Base-by-base conservation (phyloP, 2,888 invertebrate genomes). In the Ophion obscuratus region DNA sequence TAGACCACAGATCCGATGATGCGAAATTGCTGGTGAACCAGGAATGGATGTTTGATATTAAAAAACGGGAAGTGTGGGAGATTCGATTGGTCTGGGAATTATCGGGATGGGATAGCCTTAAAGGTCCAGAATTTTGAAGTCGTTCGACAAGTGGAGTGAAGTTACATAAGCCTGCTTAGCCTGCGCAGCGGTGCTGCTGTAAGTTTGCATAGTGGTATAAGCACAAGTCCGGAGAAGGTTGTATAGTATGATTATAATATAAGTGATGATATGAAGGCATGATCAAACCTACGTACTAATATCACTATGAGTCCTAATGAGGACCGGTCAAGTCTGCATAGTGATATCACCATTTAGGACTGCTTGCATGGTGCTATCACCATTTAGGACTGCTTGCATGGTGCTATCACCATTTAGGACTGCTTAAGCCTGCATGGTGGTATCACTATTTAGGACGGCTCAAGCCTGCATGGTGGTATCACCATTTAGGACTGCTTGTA, bases 1-100 rank as follows among this genome's bases (percentile, higher is more conserved):
- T 11, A 27, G 27, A 47, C 61, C 36, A 7, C 27, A 53, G 40
- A 40, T 61, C 17, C 27, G 31, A 3, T 27, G 17, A 64, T 11
- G 53, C 53, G 14, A 76, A 76, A 66, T 66, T 66, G 68, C 68
- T n/a, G 36, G 27, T 44, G 53, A 53, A 66, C 27, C 62, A 53
- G 31, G 31, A 20, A 53, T 24, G 40, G 40, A 40, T 9, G 24
- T 62, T 79, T 62, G 67, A 17, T 17, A 2, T 31, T 0, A 53
- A 53, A 53, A 17, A 53, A 53, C 0, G 5, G 53, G 53, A 17
- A 17, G 17, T 17, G 53, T 17, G 3, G 3, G 53, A 53, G 17
- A 53, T 17, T 53, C 5, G 53, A 53, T 17, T 53, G 53, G 14
- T 53, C 17, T 5, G 5, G 53, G 5, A 53, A 53, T 17, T 53